These are phyloP conservation scores for Tadarida brasiliensis DNA, from an alignment of 2,797 vertebrate species.

Conservation along the genomic window DNA sequence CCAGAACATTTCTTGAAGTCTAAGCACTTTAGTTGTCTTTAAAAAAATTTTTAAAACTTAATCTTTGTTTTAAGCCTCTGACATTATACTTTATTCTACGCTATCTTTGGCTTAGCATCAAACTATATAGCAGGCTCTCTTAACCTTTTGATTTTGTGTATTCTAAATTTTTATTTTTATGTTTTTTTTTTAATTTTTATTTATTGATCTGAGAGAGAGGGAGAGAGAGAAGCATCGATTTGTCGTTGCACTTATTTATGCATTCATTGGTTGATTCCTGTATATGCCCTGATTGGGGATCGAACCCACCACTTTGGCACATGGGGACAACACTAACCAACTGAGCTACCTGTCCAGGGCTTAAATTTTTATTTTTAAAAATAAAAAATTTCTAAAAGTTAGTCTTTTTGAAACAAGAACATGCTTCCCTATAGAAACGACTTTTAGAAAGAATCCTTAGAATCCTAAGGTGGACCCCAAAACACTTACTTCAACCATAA, in stretches of 20 bases:
- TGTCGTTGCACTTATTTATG: not conserved
- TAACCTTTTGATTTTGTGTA: not conserved
- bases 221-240: not conserved
- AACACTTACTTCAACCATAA: not conserved
- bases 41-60: not conserved
- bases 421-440: not conserved
- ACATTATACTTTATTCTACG: not conserved
- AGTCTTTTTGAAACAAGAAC: not conserved
- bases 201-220: not conserved
- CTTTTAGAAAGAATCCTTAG: conserved; percentile 22
- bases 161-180: not conserved
- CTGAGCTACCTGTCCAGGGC: not conserved
- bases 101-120: not conserved
- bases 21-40: not conserved
- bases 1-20: not conserved
- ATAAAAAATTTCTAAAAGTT: not conserved
- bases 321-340: not conserved
- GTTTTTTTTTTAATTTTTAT: not conserved
- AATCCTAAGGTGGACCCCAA: not conserved
- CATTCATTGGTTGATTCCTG: no score
- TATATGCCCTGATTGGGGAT: not conserved
- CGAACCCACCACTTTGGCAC: not conserved
- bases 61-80: not conserved
- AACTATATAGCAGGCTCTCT: not conserved
- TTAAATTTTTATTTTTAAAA: not conserved